Evolutionary conservation across 2,113 vertebrate genomes (phyloP).

Genomic region (Antechinus stuartii): DNA sequence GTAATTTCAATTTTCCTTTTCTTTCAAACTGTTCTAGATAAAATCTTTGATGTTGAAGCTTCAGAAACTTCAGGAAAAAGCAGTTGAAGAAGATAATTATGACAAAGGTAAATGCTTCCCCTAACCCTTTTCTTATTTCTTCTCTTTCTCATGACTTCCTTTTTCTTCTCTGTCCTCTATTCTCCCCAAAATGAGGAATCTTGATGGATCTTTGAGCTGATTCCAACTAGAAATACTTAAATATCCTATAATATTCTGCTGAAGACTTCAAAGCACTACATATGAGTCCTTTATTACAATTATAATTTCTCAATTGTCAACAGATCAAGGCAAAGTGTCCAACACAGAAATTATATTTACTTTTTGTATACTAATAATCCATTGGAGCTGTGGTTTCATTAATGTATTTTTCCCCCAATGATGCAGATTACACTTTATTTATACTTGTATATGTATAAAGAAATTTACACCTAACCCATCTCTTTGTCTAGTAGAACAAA

Average conservation of each 20-base stretch:
- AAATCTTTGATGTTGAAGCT: constrained; percentile 90
- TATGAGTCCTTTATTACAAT: background rate
- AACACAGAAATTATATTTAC: background rate
- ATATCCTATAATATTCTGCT: background rate
- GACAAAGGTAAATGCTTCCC: constrained; percentile 86
- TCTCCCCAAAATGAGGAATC: background rate
- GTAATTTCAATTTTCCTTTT: constrained; percentile 55
- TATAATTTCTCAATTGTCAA: background rate
- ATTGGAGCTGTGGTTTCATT: background rate
- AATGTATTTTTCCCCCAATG: background rate
- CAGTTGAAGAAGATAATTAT: constrained; percentile 91
- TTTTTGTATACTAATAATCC: background rate
- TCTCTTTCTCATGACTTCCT: background rate
- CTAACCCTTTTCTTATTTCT: background rate
- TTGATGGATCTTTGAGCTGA: background rate
- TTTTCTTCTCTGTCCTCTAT: background rate
- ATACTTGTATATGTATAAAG: background rate
- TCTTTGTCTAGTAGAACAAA: background rate
- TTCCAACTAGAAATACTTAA: background rate
- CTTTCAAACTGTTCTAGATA: constrained; percentile 82
- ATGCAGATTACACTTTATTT: background rate
- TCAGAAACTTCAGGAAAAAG: constrained; percentile 92
- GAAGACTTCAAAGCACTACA: constrained; percentile 12
- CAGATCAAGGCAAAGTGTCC: background rate
- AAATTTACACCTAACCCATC: background rate